phyloP scores from a whole-genome alignment of 2,113 vertebrate species.

The Salvelinus sp. region DNA sequence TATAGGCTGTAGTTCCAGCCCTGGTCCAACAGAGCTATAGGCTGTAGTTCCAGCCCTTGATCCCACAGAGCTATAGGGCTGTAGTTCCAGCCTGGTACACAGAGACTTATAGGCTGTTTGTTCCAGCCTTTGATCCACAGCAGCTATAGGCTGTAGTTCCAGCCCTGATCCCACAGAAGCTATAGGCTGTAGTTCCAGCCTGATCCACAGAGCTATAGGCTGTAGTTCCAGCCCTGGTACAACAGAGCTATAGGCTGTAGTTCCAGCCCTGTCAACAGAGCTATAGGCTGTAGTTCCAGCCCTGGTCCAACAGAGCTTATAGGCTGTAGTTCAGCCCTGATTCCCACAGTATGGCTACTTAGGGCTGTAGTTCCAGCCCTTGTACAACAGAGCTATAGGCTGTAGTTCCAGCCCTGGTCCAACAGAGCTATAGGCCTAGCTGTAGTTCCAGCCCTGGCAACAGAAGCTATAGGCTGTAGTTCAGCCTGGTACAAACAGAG shows the following conservation, averaged over 20 bases:
- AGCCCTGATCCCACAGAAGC: too few relatives aligned
- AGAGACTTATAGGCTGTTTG: too few relatives aligned
- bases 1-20: neutral
- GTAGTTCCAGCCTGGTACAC: neutral
- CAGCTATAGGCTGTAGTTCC: slow-evolving; percentile 1
- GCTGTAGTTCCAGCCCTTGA: neutral
- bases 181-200: too few relatives aligned
- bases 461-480: too few relatives aligned
- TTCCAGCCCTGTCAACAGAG: neutral
- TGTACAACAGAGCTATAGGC: too few relatives aligned
- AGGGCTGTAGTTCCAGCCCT: neutral
- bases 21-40: slow-evolving; percentile 1
- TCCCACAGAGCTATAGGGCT: too few relatives aligned
- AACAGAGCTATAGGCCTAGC: neutral
- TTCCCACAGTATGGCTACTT: too few relatives aligned
- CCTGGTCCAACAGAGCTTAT: too few relatives aligned
- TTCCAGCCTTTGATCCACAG: neutral
- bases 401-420: neutral
- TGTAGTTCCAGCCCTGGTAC: neutral
- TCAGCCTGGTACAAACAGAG: too few relatives aligned
- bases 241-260: too few relatives aligned
- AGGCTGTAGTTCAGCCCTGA: neutral
- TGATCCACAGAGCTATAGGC: neutral
- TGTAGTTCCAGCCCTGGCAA: neutral
- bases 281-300: neutral